Conservation (phyloP, 2,888 invertebrate genomes). For the Chaetoderma sp. region DNA sequence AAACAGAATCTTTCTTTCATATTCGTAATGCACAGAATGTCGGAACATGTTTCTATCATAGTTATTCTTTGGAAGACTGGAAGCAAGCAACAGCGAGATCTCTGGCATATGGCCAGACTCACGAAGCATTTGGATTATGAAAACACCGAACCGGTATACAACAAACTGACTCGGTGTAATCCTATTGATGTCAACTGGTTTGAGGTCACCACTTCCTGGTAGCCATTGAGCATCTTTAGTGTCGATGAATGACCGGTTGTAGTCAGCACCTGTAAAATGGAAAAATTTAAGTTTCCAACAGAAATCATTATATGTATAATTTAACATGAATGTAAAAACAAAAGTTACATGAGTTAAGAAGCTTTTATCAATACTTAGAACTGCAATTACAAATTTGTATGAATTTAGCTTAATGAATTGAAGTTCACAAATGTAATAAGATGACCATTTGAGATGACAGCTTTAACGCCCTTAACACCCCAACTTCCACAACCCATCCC, state of each 20-base stretch:
- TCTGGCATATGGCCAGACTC: slow-evolving; percentile 50
- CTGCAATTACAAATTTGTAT: no score
- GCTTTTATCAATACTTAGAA: not conserved
- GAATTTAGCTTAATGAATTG: no score
- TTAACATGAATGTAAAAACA: no score
- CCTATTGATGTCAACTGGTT: slow-evolving; percentile 54
- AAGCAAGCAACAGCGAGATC: slow-evolving; percentile 63
- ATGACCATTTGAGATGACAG: no score
- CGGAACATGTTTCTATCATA: slow-evolving; percentile 61
- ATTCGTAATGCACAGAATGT: slow-evolving; percentile 62
- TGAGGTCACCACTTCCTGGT: slow-evolving; percentile 57
- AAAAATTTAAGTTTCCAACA: no score
- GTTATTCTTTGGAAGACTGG: slow-evolving; percentile 63
- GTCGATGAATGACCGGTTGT: slow-evolving; percentile 59
- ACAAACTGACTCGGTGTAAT: slow-evolving; percentile 63
- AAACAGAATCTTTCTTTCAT: slow-evolving; percentile 59
- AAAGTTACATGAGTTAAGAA: not conserved
- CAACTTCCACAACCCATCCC: no score
- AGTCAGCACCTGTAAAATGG: slow-evolving; percentile 57
- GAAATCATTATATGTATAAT: no score
- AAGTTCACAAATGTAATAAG: no score
- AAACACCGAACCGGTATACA: slow-evolving; percentile 65
- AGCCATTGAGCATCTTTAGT: slow-evolving; percentile 66
- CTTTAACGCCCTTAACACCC: no score
- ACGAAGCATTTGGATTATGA: slow-evolving; percentile 58